phyloP scores from a whole-genome alignment of 2,113 vertebrate species.

The Puma concolor region DNA sequence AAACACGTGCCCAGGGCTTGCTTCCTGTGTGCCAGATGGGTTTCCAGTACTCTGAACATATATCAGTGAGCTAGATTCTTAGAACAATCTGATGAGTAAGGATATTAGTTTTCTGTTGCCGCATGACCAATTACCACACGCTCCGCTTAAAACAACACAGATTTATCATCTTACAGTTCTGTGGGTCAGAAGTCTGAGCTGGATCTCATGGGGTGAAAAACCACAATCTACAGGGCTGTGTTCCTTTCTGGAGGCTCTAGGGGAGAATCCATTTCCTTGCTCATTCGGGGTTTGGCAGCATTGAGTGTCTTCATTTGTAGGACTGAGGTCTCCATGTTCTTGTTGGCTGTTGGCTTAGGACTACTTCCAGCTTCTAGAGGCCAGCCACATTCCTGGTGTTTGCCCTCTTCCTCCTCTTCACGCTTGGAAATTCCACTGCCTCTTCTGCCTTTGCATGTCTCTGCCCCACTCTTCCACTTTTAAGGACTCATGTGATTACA shows the following conservation, averaged over 20 bases:
- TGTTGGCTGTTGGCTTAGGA: not conserved
- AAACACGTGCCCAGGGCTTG: not conserved
- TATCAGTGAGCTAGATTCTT: not conserved
- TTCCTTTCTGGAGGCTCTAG: not conserved
- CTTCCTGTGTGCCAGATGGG: not conserved
- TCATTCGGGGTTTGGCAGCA: not conserved
- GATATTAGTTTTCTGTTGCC: not conserved
- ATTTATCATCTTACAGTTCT: not conserved
- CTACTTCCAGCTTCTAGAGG: not conserved
- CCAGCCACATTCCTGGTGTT: not conserved
- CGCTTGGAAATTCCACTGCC: not conserved
- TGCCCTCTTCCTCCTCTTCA: not conserved
- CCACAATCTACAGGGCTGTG: not conserved
- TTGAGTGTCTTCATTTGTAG: not conserved
- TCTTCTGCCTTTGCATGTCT: not conserved
- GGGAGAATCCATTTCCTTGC: not conserved
- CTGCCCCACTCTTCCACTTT: not conserved
- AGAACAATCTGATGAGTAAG: not conserved
- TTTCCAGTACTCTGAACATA: not conserved
- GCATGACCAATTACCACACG: not conserved
- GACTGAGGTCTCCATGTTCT: not conserved
- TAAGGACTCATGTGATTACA: not conserved
- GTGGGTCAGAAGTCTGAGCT: not conserved
- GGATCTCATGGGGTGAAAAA: not conserved
- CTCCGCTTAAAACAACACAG: not conserved